phyloP scores from a whole-genome alignment of 1,140 invertebrate species.

The Drosophila arawakana region DNA sequence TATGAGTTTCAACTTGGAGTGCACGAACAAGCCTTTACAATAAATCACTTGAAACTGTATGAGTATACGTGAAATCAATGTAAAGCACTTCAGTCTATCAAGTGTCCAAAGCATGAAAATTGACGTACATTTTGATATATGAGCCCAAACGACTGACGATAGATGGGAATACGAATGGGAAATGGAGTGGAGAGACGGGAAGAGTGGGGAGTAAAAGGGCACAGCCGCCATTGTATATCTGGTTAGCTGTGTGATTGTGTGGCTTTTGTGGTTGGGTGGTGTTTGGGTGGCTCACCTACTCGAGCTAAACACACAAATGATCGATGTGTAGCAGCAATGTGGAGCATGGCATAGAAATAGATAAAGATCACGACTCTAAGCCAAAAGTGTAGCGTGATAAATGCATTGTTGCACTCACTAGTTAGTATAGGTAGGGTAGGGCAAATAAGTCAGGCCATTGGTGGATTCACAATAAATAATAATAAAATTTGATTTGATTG shows the following conservation, averaged over 20 bases:
- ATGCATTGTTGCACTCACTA: background rate
- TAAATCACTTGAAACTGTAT: constrained; percentile 78
- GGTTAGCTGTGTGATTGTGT: constrained; percentile 15
- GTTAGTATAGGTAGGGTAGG: background rate
- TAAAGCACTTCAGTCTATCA: constrained; percentile 82
- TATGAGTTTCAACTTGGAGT: constrained; percentile 74
- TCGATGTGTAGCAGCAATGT: constrained; percentile 59
- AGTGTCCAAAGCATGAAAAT: constrained; percentile 82
- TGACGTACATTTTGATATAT: constrained; percentile 83
- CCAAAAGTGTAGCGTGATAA: constrained; percentile 32
- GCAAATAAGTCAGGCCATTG: background rate
- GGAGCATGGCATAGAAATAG: constrained; percentile 52
- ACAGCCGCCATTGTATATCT: constrained; percentile 2
- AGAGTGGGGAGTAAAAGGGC: background rate
- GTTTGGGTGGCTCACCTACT: constrained; percentile 22
- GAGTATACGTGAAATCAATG: constrained; percentile 78
- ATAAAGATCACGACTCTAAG: constrained; percentile 48
- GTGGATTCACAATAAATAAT: too few relatives aligned
- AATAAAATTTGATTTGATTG: too few relatives aligned
- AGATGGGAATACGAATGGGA: background rate
- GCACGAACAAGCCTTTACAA: constrained; percentile 79
- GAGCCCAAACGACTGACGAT: constrained; percentile 32
- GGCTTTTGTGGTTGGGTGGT: constrained; percentile 9
- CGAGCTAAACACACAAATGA: constrained; percentile 32
- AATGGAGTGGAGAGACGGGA: too few relatives aligned